Evolutionary conservation across 1,140 invertebrate genomes (phyloP), one percentile per base, ranked within the genome.

Genomic region (Ladona fulva): DNA sequence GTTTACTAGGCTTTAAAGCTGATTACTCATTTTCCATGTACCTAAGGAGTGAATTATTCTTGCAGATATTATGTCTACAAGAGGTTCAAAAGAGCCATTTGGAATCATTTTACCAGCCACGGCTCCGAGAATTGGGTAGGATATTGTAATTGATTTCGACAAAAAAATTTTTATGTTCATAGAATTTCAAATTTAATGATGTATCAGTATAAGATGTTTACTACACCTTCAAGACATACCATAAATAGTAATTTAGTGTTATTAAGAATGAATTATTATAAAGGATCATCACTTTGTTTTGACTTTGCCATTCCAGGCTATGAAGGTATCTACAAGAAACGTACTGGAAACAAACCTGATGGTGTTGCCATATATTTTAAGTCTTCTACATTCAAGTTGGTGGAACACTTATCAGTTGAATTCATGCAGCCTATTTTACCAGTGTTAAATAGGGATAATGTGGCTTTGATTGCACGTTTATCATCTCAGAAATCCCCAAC

Each of bases 361-460:
- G 95, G 95, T 0, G 95, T 94, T 86, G 94, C 94, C 0, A 93
- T 95, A 74, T 93, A 94, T 83, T 96, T 89, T 81, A 92, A 91
- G 80, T 82, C 84, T 1, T 83, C 85, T 0, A 86, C 89, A 77
- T 93, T 96, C 80, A 82, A 87, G 52, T 80, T 94, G 25, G 79
- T 90, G 19, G 87, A 90, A n/a, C 85, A 89, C 75, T 83, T 86
- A 0, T 86, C 84, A 44, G 89, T 96, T 0, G 90, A 93, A 80
- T 91, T 88, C 80, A 85, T 84, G 79, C 86, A 86, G 79, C 83
- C 83, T 22, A 82, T 83, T 78, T 82, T 85, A 37, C 78, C 82
- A 76, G 78, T 95, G 7, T 84, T 98, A 7, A 91, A 95, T 83
- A 87, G 95, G 25, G 93, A 97, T 80, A 98, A 98, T 85, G 90